Conservation (phyloP, 2,113 vertebrate genomes). For the Paedocypris sp. region DNA sequence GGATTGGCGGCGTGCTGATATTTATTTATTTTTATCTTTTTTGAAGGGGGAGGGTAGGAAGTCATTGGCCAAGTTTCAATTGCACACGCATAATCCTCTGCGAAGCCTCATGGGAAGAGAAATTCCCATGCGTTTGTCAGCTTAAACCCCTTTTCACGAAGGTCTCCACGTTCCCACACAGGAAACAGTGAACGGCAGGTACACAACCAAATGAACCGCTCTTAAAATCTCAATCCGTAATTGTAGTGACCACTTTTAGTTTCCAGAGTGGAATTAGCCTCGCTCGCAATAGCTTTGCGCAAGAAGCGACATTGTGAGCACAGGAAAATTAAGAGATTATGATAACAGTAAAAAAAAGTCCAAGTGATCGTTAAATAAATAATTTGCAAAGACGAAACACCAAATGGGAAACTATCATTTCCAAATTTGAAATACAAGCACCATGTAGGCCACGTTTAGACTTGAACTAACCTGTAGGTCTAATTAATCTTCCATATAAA, state of each 20-base stretch:
- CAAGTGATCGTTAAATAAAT: not conserved
- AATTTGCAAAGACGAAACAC: not conserved
- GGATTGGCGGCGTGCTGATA: constrained; percentile 24
- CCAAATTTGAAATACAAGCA: no score
- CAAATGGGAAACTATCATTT: no score
- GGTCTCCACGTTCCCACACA: not conserved
- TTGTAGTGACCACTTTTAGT: not conserved
- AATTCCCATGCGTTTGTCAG: not conserved
- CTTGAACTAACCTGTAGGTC: no score
- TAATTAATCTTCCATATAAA: not conserved
- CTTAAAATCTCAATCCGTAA: not conserved
- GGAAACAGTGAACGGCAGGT: not conserved
- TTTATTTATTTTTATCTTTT: constrained; percentile 28
- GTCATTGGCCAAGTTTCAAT: constrained; percentile 45
- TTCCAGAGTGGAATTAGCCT: not conserved
- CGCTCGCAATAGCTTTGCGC: no score
- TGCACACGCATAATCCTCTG: constrained; percentile 47
- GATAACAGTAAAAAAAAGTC: not conserved
- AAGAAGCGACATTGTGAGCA: no score
- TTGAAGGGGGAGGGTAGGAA: constrained; percentile 26
- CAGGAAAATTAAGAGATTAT: no score
- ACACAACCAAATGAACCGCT: not conserved
- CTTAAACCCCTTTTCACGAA: not conserved
- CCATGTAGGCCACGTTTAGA: no score
- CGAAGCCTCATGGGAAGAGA: constrained; percentile 26